Evolutionary conservation across 2,888 invertebrate species (phyloP).

Genomic region (Tinea trinotella): DNA sequence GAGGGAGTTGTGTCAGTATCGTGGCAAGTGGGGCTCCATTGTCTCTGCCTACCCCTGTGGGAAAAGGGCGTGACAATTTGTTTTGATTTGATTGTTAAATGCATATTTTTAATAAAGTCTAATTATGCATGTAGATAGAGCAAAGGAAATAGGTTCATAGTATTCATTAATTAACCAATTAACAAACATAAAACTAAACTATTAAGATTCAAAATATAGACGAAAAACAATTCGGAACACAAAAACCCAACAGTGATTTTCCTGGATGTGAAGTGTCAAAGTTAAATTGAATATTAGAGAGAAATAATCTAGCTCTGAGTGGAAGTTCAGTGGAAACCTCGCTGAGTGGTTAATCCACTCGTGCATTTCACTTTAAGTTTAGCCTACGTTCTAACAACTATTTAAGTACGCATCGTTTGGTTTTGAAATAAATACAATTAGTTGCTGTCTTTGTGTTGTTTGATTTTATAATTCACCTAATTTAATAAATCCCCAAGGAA

Average conservation of each 20-base stretch:
- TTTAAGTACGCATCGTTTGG: constrained; percentile 7
- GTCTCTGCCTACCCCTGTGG: too few relatives aligned
- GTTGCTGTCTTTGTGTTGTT: neutral
- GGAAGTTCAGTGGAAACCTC: constrained; percentile 49
- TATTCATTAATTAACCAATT: too few relatives aligned
- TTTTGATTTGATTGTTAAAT: too few relatives aligned
- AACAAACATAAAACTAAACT: neutral
- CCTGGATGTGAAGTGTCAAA: constrained; percentile 66
- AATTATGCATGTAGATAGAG: too few relatives aligned
- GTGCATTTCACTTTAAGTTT: constrained; percentile 61
- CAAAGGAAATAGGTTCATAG: too few relatives aligned
- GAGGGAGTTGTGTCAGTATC: too few relatives aligned
- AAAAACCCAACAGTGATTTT: constrained; percentile 58
- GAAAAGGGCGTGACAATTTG: too few relatives aligned
- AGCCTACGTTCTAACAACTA: constrained; percentile 40
- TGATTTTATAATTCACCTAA: neutral
- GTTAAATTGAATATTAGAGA: constrained; percentile 71
- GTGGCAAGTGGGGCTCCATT: too few relatives aligned
- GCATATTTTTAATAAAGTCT: too few relatives aligned
- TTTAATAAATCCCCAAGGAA: neutral
- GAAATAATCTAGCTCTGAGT: constrained; percentile 55
- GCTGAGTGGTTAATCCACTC: constrained; percentile 65
- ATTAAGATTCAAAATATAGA: neutral
- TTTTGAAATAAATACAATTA: neutral
- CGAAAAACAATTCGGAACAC: constrained; percentile 42